These are phyloP conservation scores for Eilema depressum DNA, from an alignment of 2,888 invertebrate species.

Conservation along the genomic window DNA sequence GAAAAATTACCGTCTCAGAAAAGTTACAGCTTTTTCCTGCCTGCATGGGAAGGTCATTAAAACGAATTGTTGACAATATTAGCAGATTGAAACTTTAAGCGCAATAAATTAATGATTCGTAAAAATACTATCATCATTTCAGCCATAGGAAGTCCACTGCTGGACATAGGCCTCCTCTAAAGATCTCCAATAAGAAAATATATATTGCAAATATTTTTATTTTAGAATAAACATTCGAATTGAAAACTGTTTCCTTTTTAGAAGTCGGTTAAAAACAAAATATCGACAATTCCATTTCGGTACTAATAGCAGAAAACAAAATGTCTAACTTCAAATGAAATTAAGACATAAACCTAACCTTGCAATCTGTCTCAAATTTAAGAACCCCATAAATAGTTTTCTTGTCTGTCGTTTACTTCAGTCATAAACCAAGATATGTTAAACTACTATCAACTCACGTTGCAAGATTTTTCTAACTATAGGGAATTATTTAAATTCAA, in stretches of 20 bases:
- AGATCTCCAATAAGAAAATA: too few relatives aligned
- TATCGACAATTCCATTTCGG: slow-evolving; percentile 29
- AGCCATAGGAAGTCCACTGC: too few relatives aligned
- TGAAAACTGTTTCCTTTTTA: too few relatives aligned
- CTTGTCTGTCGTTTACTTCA: slow-evolving; percentile 68
- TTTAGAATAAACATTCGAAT: slow-evolving; percentile 31
- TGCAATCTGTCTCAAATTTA: slow-evolving; percentile 67
- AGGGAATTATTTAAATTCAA: slow-evolving; percentile 40
- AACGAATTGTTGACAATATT: slow-evolving; percentile 79
- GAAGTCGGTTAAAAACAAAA: slow-evolving; percentile 14
- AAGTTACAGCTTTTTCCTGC: slow-evolving; percentile 72
- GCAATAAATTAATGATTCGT: slow-evolving; percentile 45
- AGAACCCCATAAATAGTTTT: slow-evolving; percentile 74
- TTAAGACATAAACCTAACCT: slow-evolving; percentile 56
- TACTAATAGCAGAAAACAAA: slow-evolving; percentile 43
- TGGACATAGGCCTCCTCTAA: too few relatives aligned
- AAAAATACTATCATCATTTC: too few relatives aligned
- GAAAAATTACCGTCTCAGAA: slow-evolving; percentile 82
- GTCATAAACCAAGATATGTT: slow-evolving; percentile 80
- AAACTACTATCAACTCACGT: slow-evolving; percentile 76
- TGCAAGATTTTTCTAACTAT: slow-evolving; percentile 67
- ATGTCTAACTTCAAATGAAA: slow-evolving; percentile 48
- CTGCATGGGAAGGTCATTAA: slow-evolving; percentile 74
- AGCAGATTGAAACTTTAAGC: slow-evolving; percentile 53
- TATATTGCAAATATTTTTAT: too few relatives aligned